Evolutionary conservation across 1,140 invertebrate genomes (phyloP).

Genomic region (Condylostylus longicornis): DNA sequence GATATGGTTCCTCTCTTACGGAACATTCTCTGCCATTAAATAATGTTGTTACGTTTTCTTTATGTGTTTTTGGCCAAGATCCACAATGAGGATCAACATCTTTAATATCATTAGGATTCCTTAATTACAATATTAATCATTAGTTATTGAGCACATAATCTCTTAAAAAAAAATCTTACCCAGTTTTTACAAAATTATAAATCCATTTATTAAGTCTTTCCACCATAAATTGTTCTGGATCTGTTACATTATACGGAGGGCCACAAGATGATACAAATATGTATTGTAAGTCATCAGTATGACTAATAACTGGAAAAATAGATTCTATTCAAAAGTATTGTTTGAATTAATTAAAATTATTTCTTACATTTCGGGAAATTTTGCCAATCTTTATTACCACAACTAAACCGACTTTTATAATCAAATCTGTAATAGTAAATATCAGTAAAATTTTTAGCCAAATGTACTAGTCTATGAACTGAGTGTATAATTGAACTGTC

Average conservation of each 20-base stretch:
- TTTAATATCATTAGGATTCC: not conserved
- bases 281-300: constrained; percentile 48
- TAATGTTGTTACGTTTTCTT: constrained; percentile 2
- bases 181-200: constrained; percentile 13
- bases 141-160: not conserved
- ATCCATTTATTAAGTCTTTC: constrained; percentile 16
- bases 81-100: constrained; percentile 2
- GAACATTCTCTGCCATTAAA: constrained; percentile 10
- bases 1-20: constrained; percentile 10
- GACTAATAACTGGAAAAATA: constrained; percentile 34
- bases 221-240: constrained; percentile 22
- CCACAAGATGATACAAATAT: constrained; percentile 37
- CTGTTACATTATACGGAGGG: not conserved
- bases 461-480: too few species aligned
- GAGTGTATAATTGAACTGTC: too few species aligned
- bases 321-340: not conserved
- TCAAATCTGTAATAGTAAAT: too few species aligned
- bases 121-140: not conserved
- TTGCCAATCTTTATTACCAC: not conserved
- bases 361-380: constrained; percentile 10
- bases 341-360: not conserved
- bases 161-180: constrained; percentile 10
- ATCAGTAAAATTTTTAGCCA: too few species aligned
- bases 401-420: not conserved
- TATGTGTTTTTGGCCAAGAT: not conserved